Conservation (phyloP, 2,797 vertebrate species). For the Sciurus vulgaris region DNA sequence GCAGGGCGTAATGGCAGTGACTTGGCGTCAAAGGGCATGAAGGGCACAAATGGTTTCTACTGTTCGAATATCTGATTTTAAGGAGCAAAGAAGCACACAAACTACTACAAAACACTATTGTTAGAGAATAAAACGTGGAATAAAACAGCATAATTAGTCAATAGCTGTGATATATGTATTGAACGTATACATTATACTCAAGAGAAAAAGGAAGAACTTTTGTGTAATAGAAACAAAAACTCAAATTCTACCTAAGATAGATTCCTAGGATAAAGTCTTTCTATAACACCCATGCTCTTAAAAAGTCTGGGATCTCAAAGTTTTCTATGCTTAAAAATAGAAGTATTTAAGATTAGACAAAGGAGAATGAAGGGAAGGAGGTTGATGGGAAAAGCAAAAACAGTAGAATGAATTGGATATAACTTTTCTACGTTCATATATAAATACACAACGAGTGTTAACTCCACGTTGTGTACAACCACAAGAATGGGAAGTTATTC, state of each 20-base stretch:
- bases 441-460: too few species aligned
- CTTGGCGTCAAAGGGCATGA: conserved; percentile 60
- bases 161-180: conserved; percentile 25
- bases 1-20: conserved; percentile 68
- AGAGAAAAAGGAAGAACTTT: conserved; percentile 39
- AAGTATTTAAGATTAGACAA: too few species aligned
- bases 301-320: background rate
- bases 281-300: background rate
- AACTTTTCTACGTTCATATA: too few species aligned
- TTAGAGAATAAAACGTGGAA: conserved; percentile 65
- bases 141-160: conserved; percentile 20
- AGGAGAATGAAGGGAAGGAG: too few species aligned
- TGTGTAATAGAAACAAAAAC: background rate
- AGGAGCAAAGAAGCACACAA: conserved; percentile 62
- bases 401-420: too few species aligned
- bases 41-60: background rate
- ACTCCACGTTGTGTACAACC: too few species aligned
- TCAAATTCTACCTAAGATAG: conserved; percentile 4
- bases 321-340: background rate
- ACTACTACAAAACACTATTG: conserved; percentile 75
- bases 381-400: too few species aligned
- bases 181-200: conserved; percentile 41
- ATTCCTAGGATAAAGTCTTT: background rate
- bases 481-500: too few species aligned
- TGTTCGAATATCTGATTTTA: background rate